Evolutionary conservation across 2,113 vertebrate species (phyloP).

Genomic region (Pollimyrus isidori): DNA sequence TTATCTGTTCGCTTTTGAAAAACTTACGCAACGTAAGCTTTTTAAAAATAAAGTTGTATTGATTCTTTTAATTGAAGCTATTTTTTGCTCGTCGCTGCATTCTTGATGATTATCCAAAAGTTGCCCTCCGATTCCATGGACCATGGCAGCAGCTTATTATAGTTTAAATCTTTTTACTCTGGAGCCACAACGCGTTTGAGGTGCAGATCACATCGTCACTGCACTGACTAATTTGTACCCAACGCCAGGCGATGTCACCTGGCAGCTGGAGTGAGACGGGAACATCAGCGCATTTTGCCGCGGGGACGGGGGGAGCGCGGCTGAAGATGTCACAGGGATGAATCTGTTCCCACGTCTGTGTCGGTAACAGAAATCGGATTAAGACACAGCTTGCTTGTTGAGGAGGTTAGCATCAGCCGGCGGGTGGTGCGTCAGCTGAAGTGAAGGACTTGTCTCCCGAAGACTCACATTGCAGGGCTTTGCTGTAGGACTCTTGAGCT

Average conservation of each 20-base stretch:
- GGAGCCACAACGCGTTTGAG: neutral
- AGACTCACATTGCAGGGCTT: neutral
- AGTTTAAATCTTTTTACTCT: neutral
- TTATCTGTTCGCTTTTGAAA: neutral
- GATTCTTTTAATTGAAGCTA: neutral
- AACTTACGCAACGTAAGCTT: neutral
- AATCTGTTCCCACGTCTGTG: neutral
- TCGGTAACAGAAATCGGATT: slow-evolving; percentile 22
- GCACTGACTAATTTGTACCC: slow-evolving; percentile 34
- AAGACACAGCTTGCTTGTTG: neutral
- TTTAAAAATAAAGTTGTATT: neutral
- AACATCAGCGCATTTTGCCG: neutral
- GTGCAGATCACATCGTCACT: slow-evolving; percentile 15
- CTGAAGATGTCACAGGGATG: neutral
- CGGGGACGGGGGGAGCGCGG: neutral
- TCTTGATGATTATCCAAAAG: neutral
- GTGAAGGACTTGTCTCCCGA: neutral
- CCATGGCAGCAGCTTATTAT: neutral
- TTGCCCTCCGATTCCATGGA: neutral
- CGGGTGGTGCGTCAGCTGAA: slow-evolving; percentile 16
- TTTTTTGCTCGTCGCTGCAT: neutral
- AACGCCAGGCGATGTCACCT: slow-evolving; percentile 18
- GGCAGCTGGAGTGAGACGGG: slow-evolving; percentile 13
- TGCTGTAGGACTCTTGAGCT: neutral
- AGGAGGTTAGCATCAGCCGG: neutral